Base-by-base conservation (phyloP, 1,140 invertebrate genomes). In the Drosophila parvula region DNA sequence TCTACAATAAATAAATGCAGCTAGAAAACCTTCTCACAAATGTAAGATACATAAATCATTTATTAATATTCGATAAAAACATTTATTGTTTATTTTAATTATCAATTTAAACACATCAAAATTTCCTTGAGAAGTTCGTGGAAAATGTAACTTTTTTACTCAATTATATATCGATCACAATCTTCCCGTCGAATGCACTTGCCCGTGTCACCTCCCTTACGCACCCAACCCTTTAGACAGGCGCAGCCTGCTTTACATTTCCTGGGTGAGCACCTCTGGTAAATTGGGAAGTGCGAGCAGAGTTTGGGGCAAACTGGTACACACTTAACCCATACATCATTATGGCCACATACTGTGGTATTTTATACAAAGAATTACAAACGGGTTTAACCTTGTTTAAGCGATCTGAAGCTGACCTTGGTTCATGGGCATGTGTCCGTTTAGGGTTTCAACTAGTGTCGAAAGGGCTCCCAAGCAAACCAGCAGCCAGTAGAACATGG, bases 171-270 rank as follows among this genome's bases (percentile, higher is more conserved):
- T 32, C 77, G 69, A 0, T 5, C 28, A 22, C 81, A 85, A 1
- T 27, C 1, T 1, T 12, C 27, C 1, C 58, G 30, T 4, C 3
- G 36, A 5, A 79, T 77, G 56, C 81, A 84, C 2, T 4, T 4
- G 3, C 80, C 80, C 3, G 36, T n/a, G 28, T 6, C 5, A 6
- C 47, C 14, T 0, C 30, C 34, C 5, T 48, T 51, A 3, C 79
- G 65, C 34, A 84, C 48, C 63, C 51, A 79, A 12, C 64, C 71
- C 0, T 44, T 16, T 3, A 0, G 8, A 30, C 80, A 84, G 16
- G 64, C 68, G 34, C 81, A 84, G 5, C 80, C 81, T 1, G n/a
- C 10, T 2, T 27, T 16, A 18, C 81, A 84, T 4, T 48, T 44
- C 0, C 14, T 14, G 0, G 16, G 14, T 0, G 8, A 28, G 43